phyloP scores from a whole-genome alignment of 2,888 invertebrate genomes.

The Ryuthela nishihirai region DNA sequence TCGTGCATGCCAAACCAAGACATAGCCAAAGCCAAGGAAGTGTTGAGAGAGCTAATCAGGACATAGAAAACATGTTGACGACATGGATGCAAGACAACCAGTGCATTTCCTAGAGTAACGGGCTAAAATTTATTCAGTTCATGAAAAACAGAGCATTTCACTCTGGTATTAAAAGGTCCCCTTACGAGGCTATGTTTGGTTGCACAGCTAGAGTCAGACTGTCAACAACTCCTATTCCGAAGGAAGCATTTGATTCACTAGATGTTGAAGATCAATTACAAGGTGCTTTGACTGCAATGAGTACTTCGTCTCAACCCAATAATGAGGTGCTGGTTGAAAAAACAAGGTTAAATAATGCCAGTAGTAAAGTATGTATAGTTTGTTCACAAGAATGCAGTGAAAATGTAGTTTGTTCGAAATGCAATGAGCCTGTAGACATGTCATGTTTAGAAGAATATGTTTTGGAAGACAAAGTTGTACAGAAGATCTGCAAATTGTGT shows the following conservation, averaged over 20 bases:
- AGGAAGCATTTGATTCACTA: conserved; percentile 13
- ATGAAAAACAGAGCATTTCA: conserved; percentile 35
- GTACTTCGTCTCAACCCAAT: conserved; percentile 9
- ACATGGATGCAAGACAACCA: conserved; percentile 10
- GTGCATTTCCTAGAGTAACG: conserved; percentile 30
- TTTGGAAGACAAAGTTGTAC: too few species aligned
- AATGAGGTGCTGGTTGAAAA: conserved; percentile 7
- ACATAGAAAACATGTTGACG: conserved; percentile 18
- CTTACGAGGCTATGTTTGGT: conserved; percentile 27
- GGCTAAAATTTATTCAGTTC: conserved; percentile 34
- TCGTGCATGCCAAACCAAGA: conserved; percentile 13
- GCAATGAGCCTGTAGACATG: conserved; percentile 3
- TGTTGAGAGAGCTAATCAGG: conserved; percentile 18
- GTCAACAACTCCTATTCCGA: conserved; percentile 14
- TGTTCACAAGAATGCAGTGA: conserved; percentile 12
- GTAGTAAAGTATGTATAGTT: conserved; percentile 7
- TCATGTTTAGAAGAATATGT: conserved; percentile 2
- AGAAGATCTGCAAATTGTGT: too few species aligned
- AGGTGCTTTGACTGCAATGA: conserved; percentile 16
- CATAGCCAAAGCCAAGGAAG: conserved; percentile 10
- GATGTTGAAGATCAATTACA: conserved; percentile 14
- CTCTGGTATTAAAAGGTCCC: conserved; percentile 18
- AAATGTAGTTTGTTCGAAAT: conserved; percentile 6
- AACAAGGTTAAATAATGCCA: conserved; percentile 12
- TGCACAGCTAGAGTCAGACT: conserved; percentile 14